These are phyloP conservation scores for Actinia equina DNA, from an alignment of 64 coral and sea anemone genomes.

Conservation along the genomic window DNA sequence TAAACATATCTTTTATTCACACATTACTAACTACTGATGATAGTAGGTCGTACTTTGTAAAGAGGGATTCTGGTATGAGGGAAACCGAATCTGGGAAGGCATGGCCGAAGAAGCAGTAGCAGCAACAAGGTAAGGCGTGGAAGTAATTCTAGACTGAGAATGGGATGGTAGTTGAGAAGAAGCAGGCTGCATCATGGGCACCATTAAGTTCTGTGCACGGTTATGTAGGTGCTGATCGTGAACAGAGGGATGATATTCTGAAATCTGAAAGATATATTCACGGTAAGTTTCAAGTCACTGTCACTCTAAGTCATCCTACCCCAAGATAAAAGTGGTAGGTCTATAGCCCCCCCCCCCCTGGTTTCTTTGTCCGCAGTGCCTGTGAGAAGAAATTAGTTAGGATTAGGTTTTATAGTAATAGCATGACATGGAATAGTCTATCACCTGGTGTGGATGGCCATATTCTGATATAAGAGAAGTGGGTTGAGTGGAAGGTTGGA, in stretches of 20 bases:
- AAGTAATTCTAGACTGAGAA: neutral
- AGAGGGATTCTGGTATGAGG: conserved; percentile 12
- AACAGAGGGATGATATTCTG: neutral
- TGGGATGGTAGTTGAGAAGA: neutral
- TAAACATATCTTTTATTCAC: neutral
- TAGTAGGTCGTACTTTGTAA: conserved; percentile 1
- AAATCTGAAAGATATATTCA: neutral
- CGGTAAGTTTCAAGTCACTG: neutral
- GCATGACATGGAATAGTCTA: neutral
- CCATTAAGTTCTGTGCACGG: neutral
- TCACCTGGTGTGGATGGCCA: conserved; percentile 1
- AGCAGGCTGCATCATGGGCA: neutral
- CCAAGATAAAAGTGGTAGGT: too few species aligned
- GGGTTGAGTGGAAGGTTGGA: conserved; percentile 6
- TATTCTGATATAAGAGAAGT: neutral
- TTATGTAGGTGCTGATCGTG: conserved; percentile 2
- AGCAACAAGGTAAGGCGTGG: neutral
- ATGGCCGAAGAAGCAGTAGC: neutral
- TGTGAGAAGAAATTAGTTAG: too few species aligned
- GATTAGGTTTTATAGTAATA: neutral
- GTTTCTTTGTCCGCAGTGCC: too few species aligned
- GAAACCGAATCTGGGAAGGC: conserved; percentile 17
- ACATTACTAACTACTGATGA: conserved; percentile 2
- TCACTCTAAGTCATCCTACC: too few species aligned
- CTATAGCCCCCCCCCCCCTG: too few species aligned